Conservation (phyloP, 2,113 vertebrate species). For the Ceyx cyanopectus region DNA sequence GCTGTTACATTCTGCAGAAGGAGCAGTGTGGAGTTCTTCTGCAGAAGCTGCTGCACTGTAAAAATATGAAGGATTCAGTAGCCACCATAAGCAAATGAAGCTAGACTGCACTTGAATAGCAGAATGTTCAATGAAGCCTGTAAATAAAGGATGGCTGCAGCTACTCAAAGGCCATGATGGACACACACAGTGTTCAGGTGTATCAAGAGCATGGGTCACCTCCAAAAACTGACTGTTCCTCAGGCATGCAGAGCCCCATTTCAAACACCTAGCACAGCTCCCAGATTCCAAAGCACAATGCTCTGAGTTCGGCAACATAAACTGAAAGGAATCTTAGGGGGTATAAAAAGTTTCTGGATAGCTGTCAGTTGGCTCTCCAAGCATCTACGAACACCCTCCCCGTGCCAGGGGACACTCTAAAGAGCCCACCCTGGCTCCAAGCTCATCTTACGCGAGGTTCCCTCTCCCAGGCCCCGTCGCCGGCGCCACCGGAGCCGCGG, state of each 20-base stretch:
- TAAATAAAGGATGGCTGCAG: not conserved
- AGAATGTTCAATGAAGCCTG: not conserved
- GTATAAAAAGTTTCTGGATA: not conserved
- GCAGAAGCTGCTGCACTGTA: not conserved
- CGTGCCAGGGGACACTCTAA: not conserved
- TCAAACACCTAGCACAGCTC: not conserved
- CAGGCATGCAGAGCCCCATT: not conserved
- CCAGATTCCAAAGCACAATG: not conserved
- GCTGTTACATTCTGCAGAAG: not conserved
- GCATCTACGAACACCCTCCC: not conserved
- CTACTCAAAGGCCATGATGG: rapidly evolving
- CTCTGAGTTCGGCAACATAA: not conserved
- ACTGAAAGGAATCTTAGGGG: not conserved
- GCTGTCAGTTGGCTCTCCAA: not conserved
- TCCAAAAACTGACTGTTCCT: not conserved
- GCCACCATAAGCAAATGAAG: not conserved
- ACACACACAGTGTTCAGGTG: rapidly evolving
- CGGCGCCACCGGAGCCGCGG: too few species aligned
- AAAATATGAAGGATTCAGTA: not conserved
- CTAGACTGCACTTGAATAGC: not conserved
- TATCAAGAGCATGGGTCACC: rapidly evolving
- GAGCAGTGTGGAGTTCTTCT: not conserved
- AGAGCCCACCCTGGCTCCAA: not conserved
- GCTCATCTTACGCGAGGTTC: rapidly evolving
- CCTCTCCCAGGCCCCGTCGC: not conserved